Percentiles rank a stretch among this genome's conserved stretches.
phyloP scores from a whole-genome alignment of 2,888 invertebrate species.

The Philaethria dido region DNA sequence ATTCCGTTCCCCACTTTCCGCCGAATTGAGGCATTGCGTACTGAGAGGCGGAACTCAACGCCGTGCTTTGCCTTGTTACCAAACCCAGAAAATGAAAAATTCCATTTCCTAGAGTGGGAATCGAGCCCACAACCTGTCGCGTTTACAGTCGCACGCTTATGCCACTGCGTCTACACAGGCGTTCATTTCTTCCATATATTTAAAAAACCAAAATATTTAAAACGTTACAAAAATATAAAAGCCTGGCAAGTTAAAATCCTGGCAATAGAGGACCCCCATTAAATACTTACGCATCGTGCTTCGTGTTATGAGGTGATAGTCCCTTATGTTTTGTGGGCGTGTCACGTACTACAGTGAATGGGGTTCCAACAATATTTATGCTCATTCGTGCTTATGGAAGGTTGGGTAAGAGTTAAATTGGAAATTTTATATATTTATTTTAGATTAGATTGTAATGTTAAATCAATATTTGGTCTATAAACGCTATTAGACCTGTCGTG shows the following conservation, averaged over 20 bases:
- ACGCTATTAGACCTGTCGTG: no score
- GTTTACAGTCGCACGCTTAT: no score
- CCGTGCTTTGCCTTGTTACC: no score
- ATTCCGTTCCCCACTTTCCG: no score
- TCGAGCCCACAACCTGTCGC: no score
- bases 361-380: constrained; percentile 30
- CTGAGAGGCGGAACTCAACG: no score
- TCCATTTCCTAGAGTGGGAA: no score
- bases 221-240: neutral
- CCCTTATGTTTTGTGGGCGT: constrained; percentile 22
- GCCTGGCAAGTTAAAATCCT: neutral
- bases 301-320: constrained; percentile 26
- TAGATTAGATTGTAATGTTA: neutral
- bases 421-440: neutral
- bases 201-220: neutral
- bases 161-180: no score
- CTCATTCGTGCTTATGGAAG: constrained; percentile 28
- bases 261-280: constrained; percentile 22
- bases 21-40: no score
- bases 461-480: neutral
- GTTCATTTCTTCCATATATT: neutral
- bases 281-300: constrained; percentile 25
- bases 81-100: no score
- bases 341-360: constrained; percentile 27
- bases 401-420: constrained; percentile 10